Evolutionary conservation across 2,113 vertebrate species (phyloP), one percentile per base, ranked within the genome.

Genomic region (Sarotherodon lohbergeri): DNA sequence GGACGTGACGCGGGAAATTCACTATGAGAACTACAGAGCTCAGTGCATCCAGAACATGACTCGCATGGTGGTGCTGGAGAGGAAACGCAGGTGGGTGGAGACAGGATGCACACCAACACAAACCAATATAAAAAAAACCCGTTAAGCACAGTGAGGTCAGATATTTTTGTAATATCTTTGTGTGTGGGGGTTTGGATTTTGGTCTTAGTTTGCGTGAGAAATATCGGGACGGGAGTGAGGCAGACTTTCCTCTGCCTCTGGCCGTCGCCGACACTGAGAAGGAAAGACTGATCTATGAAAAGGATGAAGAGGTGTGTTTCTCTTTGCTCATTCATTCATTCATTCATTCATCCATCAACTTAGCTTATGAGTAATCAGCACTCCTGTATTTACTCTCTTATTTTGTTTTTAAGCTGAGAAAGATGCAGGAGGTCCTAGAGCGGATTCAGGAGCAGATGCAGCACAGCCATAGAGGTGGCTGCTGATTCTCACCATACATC

Each of bases 21-120:
- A 99, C 93, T 99, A 99, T 1, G 98, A 99, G 93, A 99, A 99
- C 93, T 99, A 98, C 96, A 96, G 98, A 46, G 97, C 98, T 0
- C 97, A 98, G 92, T 98, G 98, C 95, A 99, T 99, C 95, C 97
- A 98, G 95, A 99, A 96, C 94, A 98, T 99, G 98, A 99, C 98
- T 5, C 97, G 97, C 89, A 97, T 98, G 97, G 98, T 98, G 95
- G 97, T 98, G 84, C 97, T 96, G 89, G 98, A 98, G 94, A 96
- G 97, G 54, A 98, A 97, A 88, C 97, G 97, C 97, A 99, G 98
- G 98, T 98, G 68, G 54, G 91, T 66, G 24, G 59, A 71, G 87
- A 10, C 80, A 43, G 82, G 27, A 78, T 52, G 46, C 73, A 78
- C 27, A 78, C 48, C 27, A 50, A 29, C 27, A 78, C 4, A 5